phyloP scores from a whole-genome alignment of 2,797 vertebrate genomes.

The Gouania willdenowi region DNA sequence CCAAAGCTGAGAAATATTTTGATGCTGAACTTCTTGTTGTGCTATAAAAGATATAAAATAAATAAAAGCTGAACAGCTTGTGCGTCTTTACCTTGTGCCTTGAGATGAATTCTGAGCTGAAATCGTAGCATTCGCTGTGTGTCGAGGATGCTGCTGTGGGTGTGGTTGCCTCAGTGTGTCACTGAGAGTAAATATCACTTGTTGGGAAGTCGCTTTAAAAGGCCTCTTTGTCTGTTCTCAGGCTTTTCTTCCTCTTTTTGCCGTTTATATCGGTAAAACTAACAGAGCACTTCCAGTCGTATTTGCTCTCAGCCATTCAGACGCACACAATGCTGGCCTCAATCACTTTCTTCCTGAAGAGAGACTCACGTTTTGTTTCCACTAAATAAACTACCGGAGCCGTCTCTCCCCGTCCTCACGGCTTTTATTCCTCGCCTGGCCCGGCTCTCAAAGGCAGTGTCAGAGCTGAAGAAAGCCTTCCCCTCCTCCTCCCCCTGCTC shows the following conservation, averaged over 20 bases:
- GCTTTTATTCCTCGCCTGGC: slow-evolving; percentile 55
- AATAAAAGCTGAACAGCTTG: too few relatives aligned
- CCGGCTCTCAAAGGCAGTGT: slow-evolving; percentile 38
- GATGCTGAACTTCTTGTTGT: too few relatives aligned
- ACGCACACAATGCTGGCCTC: slow-evolving; percentile 30
- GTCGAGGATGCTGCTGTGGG: too few relatives aligned
- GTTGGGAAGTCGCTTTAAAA: slow-evolving; percentile 9
- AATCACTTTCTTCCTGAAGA: slow-evolving; percentile 33
- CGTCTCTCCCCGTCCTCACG: slow-evolving; percentile 30
- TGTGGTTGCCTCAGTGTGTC: neutral
- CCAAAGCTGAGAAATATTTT: too few relatives aligned
- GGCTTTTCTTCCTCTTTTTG: slow-evolving; percentile 1
- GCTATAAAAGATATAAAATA: too few relatives aligned
- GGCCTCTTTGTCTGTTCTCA: slow-evolving; percentile 1
- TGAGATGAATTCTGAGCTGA: too few relatives aligned
- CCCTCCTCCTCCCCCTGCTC: too few relatives aligned
- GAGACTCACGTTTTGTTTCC: slow-evolving; percentile 37
- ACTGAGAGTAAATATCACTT: neutral
- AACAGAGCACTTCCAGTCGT: slow-evolving; percentile 44
- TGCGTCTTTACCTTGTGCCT: too few relatives aligned
- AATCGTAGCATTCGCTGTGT: too few relatives aligned
- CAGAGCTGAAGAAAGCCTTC: slow-evolving; percentile 34
- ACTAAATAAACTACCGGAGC: slow-evolving; percentile 55
- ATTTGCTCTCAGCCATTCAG: slow-evolving; percentile 41
- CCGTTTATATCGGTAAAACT: slow-evolving; percentile 30